Base-by-base conservation (phyloP, 1,140 invertebrate genomes). In the Hylaeus anthracinus region DNA sequence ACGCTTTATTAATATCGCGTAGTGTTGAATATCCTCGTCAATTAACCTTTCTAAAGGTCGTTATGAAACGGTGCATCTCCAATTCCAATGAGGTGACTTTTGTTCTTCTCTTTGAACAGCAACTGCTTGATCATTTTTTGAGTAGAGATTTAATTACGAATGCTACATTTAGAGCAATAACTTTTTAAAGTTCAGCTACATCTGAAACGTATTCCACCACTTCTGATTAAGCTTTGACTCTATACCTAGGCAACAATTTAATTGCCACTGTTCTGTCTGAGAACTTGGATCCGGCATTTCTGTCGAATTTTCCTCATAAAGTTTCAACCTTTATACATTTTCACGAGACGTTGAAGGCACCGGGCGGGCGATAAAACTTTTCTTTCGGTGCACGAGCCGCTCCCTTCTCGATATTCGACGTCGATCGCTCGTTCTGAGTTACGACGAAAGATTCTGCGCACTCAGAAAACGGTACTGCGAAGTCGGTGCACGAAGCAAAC, bases 321-420 rank as follows among this genome's bases (percentile, higher is more conserved):
- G 1, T 10, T 60, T 4, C 1, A 5, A 41, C 8, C 37, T n/a
- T 71, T 41, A 41, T 43, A 56, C 5, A 6, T 48, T 48, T 63
- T 72, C 58, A 26, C 71, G 71, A 63, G 61, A 48, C 71, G 43
- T 14, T 39, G 26, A 61, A 61, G 71, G 60, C 70, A 60, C 9
- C 5, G 2, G 37, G 41, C 6, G 51, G 15, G 26, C 58, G 71
- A 72, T 72, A 63, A 72, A 72, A 72, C 5, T 51, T 72, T 48
- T 72, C 64, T 69, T 56, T 3, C 0, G 1, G 1, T 51, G 5
- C 14, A 15, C 12, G 43, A 14, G 4, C 41, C 63, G 63, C 41
- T 66, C 43, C 53, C 53, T 69, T 67, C 43, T n/a, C 53, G 64
- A 76, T 51, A 73, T 73, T 63, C 60, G 45, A 53, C 37, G 72